These are phyloP conservation scores for Mohoua ochrocephala DNA, from an alignment of 2,113 vertebrate genomes.

Conservation along the genomic window DNA sequence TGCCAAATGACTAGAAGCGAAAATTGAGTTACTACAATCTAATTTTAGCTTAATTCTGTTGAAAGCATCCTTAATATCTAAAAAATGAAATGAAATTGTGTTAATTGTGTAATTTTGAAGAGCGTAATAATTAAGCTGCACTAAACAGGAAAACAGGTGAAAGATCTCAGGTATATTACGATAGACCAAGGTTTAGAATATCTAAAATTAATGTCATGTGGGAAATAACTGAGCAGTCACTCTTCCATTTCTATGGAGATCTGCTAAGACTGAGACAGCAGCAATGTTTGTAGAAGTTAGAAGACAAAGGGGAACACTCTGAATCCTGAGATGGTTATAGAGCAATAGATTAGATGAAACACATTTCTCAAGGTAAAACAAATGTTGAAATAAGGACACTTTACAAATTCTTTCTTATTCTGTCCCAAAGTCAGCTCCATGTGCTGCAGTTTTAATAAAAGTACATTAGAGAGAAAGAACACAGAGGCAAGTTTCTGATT, in stretches of 20 bases:
- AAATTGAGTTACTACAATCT: slow-evolving; percentile 11
- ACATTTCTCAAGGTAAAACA: not conserved
- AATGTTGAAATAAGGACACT: not conserved
- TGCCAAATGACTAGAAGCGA: not conserved
- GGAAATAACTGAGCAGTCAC: not conserved
- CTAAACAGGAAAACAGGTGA: not conserved
- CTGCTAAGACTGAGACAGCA: not conserved
- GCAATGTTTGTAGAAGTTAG: not conserved
- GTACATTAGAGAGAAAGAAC: not conserved
- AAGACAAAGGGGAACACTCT: not conserved
- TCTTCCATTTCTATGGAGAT: not conserved
- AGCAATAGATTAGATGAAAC: not conserved
- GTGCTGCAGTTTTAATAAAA: not conserved
- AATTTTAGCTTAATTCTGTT: slow-evolving; percentile 13
- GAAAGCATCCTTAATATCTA: not conserved
- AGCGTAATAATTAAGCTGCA: not conserved
- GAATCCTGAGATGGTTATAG: not conserved
- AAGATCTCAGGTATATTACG: not conserved
- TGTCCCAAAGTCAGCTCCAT: not conserved
- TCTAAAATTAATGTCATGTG: not conserved
- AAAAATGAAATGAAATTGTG: not conserved
- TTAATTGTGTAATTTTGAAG: not conserved
- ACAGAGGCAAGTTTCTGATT: not conserved
- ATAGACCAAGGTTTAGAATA: not conserved
- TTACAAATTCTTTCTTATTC: not conserved